Conservation (phyloP, 2,888 invertebrate species). For the Biston stratarius region DNA sequence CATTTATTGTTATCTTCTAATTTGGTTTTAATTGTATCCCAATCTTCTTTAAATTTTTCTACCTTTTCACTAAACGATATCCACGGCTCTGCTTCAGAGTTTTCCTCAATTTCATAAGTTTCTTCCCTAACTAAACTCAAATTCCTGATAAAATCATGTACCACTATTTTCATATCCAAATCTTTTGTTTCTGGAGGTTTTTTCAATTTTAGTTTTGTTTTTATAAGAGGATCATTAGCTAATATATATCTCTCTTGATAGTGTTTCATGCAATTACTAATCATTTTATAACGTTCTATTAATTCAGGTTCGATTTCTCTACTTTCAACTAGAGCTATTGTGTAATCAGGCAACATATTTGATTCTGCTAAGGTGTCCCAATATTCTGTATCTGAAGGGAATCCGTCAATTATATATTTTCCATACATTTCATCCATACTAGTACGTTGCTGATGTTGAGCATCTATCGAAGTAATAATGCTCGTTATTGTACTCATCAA, state of each 20-base stretch:
- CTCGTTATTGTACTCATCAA: constrained; percentile 71
- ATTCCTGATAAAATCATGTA: constrained; percentile 53
- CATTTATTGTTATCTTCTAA: constrained; percentile 72
- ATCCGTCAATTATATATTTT: constrained; percentile 88
- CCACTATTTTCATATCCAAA: constrained; percentile 56
- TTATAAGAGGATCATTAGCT: constrained; percentile 68
- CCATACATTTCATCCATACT: constrained; percentile 65
- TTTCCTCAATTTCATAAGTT: constrained; percentile 49
- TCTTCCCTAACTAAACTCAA: constrained; percentile 34
- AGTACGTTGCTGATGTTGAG: constrained; percentile 56
- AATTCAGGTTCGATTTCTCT: constrained; percentile 72
- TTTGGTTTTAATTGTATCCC: constrained; percentile 72
- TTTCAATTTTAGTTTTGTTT: constrained; percentile 58
- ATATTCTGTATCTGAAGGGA: constrained; percentile 80
- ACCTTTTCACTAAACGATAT: constrained; percentile 59
- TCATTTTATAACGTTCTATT: constrained; percentile 65
- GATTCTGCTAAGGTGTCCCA: constrained; percentile 76
- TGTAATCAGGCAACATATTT: constrained; percentile 83
- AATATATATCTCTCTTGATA: constrained; percentile 61
- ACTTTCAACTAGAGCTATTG: constrained; percentile 84
- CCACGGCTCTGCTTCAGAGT: constrained; percentile 45
- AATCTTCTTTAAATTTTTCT: constrained; percentile 72
- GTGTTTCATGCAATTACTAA: constrained; percentile 62
- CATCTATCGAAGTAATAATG: constrained; percentile 70
- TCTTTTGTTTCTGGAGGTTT: constrained; percentile 36